phyloP scores from a whole-genome alignment of 1,140 invertebrate species.

The Drosophila navojoa region DNA sequence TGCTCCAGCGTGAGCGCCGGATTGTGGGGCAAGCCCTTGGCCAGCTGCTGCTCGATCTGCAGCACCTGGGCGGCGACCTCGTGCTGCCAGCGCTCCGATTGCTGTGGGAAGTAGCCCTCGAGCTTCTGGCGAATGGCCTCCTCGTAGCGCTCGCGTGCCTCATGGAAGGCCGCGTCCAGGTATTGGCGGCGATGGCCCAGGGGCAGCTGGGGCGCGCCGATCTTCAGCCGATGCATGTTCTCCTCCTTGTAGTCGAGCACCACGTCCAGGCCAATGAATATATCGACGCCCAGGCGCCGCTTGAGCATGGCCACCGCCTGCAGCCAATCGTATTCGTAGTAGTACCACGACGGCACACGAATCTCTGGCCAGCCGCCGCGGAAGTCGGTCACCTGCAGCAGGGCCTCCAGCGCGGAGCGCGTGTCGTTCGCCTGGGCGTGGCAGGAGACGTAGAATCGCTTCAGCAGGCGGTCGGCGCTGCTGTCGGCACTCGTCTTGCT shows the following conservation, averaged over 20 bases:
- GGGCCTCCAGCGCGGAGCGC: conserved; percentile 33
- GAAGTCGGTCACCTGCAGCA: conserved; percentile 64
- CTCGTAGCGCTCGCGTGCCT: conserved; percentile 51
- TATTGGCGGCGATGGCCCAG: conserved; percentile 56
- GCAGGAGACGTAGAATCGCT: conserved; percentile 92
- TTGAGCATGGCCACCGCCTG: conserved; percentile 63
- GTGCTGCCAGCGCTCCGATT: conserved; percentile 48
- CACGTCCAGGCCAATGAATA: conserved; percentile 71
- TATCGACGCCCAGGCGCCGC: conserved; percentile 66
- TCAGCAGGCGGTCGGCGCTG: conserved; percentile 86
- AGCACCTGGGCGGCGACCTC: conserved; percentile 70
- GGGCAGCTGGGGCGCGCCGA: conserved; percentile 67
- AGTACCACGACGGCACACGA: conserved; percentile 64
- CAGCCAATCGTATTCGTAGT: conserved; percentile 76
- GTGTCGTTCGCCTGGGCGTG: conserved; percentile 85
- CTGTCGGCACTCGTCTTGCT: conserved; percentile 50
- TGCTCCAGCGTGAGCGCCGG: conserved; percentile 61
- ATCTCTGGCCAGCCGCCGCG: conserved; percentile 75
- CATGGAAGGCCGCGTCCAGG: conserved; percentile 38
- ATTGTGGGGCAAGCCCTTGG: conserved; percentile 69
- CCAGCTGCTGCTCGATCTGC: conserved; percentile 65
- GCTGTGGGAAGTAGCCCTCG: conserved; percentile 63
- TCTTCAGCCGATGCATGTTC: conserved; percentile 66
- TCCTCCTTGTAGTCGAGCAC: conserved; percentile 71
- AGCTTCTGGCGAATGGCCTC: conserved; percentile 54